phyloP scores from a whole-genome alignment of 2,888 invertebrate genomes.

The Prionchulus punctatus region DNA sequence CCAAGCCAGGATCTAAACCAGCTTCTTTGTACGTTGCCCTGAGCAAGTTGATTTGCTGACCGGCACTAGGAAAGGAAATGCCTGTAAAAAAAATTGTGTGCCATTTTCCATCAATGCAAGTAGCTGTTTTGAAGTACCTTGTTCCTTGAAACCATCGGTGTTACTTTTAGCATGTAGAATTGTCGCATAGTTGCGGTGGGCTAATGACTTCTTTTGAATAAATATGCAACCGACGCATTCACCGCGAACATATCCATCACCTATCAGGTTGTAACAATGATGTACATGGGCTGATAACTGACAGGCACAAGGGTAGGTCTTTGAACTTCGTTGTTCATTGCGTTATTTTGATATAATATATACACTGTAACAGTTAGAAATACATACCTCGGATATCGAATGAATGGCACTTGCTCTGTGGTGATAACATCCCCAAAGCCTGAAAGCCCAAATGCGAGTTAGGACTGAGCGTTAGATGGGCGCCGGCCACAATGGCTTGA shows the following conservation, averaged over 20 bases:
- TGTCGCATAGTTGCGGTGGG: constrained; percentile 28
- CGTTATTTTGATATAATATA: no score
- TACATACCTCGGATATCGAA: constrained; percentile 68
- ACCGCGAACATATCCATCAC: constrained; percentile 31
- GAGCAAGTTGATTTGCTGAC: constrained; percentile 49
- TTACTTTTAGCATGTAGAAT: constrained; percentile 68
- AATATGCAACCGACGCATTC: constrained; percentile 29
- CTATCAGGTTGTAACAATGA: no score
- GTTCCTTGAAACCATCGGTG: constrained; percentile 76
- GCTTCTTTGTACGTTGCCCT: constrained; percentile 54
- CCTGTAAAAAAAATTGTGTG: no score
- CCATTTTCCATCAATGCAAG: no score
- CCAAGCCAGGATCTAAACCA: constrained; percentile 58
- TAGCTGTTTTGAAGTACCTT: no score
- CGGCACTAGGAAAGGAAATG: constrained; percentile 43
- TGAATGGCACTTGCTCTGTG: constrained; percentile 76
- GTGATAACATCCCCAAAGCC: constrained; percentile 76
- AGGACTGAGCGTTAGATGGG: constrained; percentile 73
- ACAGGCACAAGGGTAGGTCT: no score
- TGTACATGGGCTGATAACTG: no score
- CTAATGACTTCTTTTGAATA: constrained; percentile 24
- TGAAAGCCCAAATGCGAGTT: constrained; percentile 79
- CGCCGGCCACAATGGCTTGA: constrained; percentile 83
- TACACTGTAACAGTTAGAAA: no score
- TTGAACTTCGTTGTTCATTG: no score